Percentiles rank a stretch among this genome's conserved stretches.
Conservation (phyloP, 2,797 vertebrate species). For the Kryptolebias ocellatus region DNA sequence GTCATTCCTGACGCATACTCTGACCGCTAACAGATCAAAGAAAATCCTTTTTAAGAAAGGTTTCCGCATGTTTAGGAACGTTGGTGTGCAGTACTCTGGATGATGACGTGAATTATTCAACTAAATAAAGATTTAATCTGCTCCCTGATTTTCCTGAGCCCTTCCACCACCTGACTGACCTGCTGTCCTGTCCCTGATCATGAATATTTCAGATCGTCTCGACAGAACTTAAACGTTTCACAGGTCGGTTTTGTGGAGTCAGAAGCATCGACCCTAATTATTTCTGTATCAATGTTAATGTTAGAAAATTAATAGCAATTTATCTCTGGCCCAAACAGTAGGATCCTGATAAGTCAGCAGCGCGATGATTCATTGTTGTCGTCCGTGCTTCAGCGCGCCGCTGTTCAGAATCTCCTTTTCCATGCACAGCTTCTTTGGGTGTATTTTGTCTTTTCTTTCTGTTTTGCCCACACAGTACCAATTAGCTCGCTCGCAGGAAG, state of each 20-base stretch:
- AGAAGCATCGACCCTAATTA: constrained; percentile 46
- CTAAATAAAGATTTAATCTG: neutral
- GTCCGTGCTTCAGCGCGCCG: neutral
- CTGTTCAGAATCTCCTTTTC: neutral
- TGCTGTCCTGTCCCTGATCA: constrained; percentile 12
- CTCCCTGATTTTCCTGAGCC: neutral
- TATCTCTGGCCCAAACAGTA: constrained; percentile 12
- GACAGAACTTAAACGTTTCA: constrained; percentile 32
- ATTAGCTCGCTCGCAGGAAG: constrained; percentile 4
- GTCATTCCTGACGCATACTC: no score
- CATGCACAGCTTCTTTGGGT: neutral
- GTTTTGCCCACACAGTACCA: constrained; percentile 4
- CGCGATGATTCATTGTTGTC: neutral
- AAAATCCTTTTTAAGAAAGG: no score
- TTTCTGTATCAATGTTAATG: constrained; percentile 42
- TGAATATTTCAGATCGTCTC: constrained; percentile 58
- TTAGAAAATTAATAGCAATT: constrained; percentile 32
- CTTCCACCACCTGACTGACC: constrained; percentile 26
- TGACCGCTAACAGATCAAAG: no score
- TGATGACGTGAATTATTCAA: no score
- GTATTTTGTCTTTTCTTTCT: neutral
- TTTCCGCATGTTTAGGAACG: no score
- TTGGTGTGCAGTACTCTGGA: no score
- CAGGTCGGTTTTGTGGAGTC: constrained; percentile 36
- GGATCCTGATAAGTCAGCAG: constrained; percentile 4